phyloP scores from a whole-genome alignment of 2,888 invertebrate genomes.

The Lithosia quadra region DNA sequence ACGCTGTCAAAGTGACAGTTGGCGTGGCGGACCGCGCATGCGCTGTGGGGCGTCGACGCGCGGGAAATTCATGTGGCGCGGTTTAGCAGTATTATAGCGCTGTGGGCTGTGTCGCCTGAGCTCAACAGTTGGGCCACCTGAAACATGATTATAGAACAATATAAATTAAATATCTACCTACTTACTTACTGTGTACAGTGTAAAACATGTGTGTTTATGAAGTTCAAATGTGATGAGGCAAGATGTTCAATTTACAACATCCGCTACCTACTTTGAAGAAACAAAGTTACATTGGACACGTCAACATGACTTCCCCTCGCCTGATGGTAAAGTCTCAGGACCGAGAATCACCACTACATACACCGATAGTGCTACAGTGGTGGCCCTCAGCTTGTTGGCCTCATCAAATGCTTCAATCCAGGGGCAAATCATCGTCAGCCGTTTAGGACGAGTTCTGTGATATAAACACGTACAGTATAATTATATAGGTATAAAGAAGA shows the following conservation, averaged over 20 bases:
- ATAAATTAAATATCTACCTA: neutral
- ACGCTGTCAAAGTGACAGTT: conserved; percentile 55
- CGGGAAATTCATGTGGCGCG: conserved; percentile 42
- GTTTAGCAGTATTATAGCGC: neutral
- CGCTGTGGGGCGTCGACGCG: conserved; percentile 58
- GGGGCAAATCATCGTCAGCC: too few species aligned
- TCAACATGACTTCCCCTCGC: too few species aligned
- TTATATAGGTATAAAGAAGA: too few species aligned
- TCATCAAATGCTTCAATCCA: too few species aligned
- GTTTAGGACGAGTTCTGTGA: too few species aligned
- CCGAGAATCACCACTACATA: too few species aligned
- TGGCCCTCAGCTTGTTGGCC: too few species aligned
- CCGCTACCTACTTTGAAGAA: too few species aligned
- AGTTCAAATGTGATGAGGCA: neutral
- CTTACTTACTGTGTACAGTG: neutral
- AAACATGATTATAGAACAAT: neutral
- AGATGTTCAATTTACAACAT: neutral
- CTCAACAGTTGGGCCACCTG: neutral
- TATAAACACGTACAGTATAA: too few species aligned
- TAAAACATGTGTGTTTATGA: neutral
- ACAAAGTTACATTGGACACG: too few species aligned
- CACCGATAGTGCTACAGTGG: too few species aligned
- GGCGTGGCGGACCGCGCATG: conserved; percentile 54
- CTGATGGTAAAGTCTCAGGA: too few species aligned
- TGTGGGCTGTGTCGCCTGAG: neutral